Base-by-base conservation (phyloP, 1,140 invertebrate genomes). In the Macrobrachium nipponense region DNA sequence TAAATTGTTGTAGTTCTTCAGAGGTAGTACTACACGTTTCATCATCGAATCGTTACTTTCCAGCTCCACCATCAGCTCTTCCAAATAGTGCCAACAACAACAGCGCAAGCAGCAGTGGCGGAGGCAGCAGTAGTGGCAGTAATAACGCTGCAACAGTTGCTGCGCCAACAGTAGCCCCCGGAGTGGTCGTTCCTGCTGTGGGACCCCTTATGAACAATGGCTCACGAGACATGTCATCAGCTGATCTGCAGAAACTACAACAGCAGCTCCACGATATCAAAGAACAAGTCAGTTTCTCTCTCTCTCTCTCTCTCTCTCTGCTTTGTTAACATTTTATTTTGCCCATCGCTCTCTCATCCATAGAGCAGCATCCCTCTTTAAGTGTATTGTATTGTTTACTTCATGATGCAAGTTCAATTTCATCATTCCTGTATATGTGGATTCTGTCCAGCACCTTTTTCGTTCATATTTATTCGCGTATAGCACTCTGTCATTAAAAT, bases 201-300 rank as follows among this genome's bases (percentile, higher is more conserved):
- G 90, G 77, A 82, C 89, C 59, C 58, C 89, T 86, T 77, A 89
- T 89, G 87, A 97, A 97, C 91, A 97, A 97, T 92, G 96, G 95
- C 36, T 94, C 94, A 44, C 92, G 95, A 78, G 95, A 96, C 91
- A 93, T 93, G 68, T 93, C 92, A n/a, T 93, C 92, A 88, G 93
- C 93, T 88, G 97, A 98, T 91, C 95, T 98, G 77, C 96, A 98
- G 91, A 98, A 98, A 91, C 92, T 99, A 18, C 96, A 98, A 90
- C 97, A 99, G 91, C 97, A 99, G 91, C 92, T 99, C 85, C 97
- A 98, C 91, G 98, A 99, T 91, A 98, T 99, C 87, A 98, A 98
- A 91, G 98, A 99, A 92, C 97, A 98, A 94, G 97, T 98, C 90
- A 90, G 90, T 70, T 61, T 83, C 18, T 61, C 18, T 17, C 10